Evolutionary conservation across 92 coral and sea anemone genomes (phyloP).

Genomic region (Porites cylindrica): DNA sequence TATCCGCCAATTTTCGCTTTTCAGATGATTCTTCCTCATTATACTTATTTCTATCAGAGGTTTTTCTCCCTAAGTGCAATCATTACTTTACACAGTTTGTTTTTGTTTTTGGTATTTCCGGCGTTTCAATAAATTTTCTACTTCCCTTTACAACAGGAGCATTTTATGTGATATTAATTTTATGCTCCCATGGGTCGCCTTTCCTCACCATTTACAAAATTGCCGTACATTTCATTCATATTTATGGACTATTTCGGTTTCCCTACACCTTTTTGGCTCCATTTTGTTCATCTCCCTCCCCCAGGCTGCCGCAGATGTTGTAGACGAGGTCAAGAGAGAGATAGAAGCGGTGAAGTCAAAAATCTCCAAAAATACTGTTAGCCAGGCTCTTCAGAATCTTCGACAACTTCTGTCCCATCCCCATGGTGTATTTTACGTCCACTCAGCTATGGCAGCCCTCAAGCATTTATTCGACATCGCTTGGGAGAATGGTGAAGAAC

Average conservation of each 20-base stretch:
- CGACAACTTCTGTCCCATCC: conserved; percentile 32
- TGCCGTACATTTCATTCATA: background rate
- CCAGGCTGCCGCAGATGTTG: background rate
- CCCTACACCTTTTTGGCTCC: background rate
- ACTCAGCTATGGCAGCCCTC: conserved; percentile 52
- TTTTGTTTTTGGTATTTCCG: too few relatives aligned
- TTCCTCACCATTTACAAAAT: background rate
- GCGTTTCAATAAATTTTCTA: too few relatives aligned
- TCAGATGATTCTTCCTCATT: too few relatives aligned
- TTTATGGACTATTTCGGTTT: background rate
- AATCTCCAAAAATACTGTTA: conserved; percentile 27
- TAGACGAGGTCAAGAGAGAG: conserved; percentile 31
- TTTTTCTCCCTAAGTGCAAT: too few relatives aligned
- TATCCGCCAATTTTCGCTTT: too few relatives aligned
- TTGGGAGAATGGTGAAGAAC: conserved; percentile 29
- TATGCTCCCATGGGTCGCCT: background rate
- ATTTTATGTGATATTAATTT: too few relatives aligned
- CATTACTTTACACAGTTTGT: too few relatives aligned
- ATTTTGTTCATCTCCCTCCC: background rate
- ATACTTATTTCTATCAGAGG: too few relatives aligned
- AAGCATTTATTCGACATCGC: conserved; percentile 52
- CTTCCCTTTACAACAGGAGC: too few relatives aligned
- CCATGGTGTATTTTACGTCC: conserved; percentile 36
- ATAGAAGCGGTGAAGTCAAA: conserved; percentile 28
- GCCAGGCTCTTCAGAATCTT: conserved; percentile 19